Conservation (phyloP, 2,113 vertebrate species). For the Apodemus sylvaticus region DNA sequence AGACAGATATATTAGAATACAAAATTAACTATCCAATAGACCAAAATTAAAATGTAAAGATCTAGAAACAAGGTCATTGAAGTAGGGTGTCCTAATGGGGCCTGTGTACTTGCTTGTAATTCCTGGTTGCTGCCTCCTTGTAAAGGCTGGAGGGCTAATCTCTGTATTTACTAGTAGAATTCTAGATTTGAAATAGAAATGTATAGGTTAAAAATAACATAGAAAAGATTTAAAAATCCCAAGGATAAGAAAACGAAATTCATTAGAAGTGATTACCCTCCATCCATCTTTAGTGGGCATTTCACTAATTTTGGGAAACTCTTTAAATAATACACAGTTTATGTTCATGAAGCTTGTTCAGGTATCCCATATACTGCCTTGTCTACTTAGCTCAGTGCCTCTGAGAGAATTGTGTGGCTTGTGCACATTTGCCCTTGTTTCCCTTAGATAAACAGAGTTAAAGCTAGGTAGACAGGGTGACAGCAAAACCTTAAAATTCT, state of each 20-base stretch:
- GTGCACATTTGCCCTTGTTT: not conserved
- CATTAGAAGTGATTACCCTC: not conserved
- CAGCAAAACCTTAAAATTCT: too few relatives aligned
- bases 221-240: not conserved
- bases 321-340: not conserved
- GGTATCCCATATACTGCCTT: not conserved
- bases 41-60: not conserved
- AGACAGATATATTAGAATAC: not conserved
- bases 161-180: not conserved
- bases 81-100: rapidly evolving
- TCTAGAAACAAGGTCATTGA: not conserved
- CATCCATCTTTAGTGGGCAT: not conserved
- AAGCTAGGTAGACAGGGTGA: not conserved
- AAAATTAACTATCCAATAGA: not conserved
- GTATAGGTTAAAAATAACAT: not conserved
- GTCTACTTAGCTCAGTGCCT: not conserved
- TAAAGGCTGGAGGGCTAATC: not conserved
- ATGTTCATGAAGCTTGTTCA: not conserved
- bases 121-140: not conserved
- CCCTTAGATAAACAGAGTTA: not conserved
- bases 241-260: not conserved
- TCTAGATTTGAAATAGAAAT: not conserved
- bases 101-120: not conserved
- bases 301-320: not conserved
- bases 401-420: not conserved